Percentiles rank a stretch among this genome's conserved stretches.
Conservation (phyloP, 2,888 invertebrate species). For the Apoda limacodes region DNA sequence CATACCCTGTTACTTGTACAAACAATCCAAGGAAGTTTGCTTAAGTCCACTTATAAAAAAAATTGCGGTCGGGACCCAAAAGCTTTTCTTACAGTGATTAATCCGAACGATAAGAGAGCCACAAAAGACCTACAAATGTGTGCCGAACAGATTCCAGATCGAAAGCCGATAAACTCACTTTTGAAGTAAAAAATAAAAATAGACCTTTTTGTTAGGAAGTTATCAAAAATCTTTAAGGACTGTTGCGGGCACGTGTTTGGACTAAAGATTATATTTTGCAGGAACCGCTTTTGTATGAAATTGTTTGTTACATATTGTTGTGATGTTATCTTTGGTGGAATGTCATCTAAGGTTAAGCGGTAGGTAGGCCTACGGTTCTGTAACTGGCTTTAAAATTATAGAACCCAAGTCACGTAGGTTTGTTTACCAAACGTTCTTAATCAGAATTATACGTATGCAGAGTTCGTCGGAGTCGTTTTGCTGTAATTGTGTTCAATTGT, state of each 20-base stretch:
- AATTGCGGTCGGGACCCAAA: constrained; percentile 41
- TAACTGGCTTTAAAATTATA: too few species aligned
- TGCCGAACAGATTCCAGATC: constrained; percentile 63
- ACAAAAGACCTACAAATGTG: constrained; percentile 56
- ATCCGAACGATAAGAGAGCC: constrained; percentile 45
- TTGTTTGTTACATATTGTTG: constrained; percentile 30
- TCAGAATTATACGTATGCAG: too few species aligned
- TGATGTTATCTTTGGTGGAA: constrained; percentile 15
- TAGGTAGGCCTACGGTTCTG: too few species aligned
- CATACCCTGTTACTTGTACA: constrained; percentile 25
- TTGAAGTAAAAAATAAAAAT: constrained; percentile 41
- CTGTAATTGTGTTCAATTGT: too few species aligned
- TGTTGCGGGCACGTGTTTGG: constrained; percentile 54
- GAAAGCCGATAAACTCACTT: constrained; percentile 59
- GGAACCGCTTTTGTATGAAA: constrained; percentile 33
- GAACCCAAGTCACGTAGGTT: too few species aligned
- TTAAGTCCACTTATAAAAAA: constrained; percentile 32
- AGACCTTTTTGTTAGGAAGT: constrained; percentile 37
- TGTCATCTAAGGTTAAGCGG: constrained; percentile 30
- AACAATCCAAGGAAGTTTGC: constrained; percentile 37
- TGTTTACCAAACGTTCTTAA: too few species aligned
- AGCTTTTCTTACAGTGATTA: constrained; percentile 51
- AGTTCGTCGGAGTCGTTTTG: too few species aligned
- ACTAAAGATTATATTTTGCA: constrained; percentile 46
- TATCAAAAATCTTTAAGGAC: constrained; percentile 41